Evolutionary conservation across 2,797 vertebrate species (phyloP).

Genomic region (Gadopsis marmoratus): DNA sequence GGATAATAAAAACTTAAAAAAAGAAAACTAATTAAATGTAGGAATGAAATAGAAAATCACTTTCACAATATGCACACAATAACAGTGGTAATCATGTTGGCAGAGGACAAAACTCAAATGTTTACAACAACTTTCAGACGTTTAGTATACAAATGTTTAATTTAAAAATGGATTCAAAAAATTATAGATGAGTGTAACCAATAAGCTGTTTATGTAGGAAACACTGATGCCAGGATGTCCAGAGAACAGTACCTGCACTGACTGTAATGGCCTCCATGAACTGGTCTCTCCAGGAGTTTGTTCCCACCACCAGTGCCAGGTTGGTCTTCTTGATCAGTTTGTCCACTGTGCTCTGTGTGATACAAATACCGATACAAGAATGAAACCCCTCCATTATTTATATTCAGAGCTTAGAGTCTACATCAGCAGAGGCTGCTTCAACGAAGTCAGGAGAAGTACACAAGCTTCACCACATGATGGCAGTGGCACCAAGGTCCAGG

Average conservation of each 20-base stretch:
- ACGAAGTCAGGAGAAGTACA: slow-evolving; percentile 11
- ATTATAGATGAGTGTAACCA: not conserved
- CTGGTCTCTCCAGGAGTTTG: slow-evolving; percentile 98
- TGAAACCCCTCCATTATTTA: slow-evolving; percentile 11
- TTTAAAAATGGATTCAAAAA: not conserved
- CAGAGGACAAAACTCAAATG: not conserved
- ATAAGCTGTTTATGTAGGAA: not conserved
- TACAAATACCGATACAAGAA: not conserved
- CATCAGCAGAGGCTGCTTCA: not conserved
- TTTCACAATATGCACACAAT: not conserved
- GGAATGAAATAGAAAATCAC: not conserved
- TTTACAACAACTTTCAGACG: not conserved
- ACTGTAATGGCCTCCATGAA: slow-evolving; percentile 99
- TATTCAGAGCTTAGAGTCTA: not conserved
- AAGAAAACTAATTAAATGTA: too few relatives aligned
- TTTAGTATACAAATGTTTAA: not conserved
- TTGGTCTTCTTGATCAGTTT: slow-evolving; percentile 99
- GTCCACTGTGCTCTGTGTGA: slow-evolving; percentile 94
- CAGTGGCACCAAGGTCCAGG: slow-evolving; percentile 58
- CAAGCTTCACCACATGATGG: slow-evolving; percentile 72
- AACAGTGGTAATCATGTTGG: not conserved
- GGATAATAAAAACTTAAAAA: too few relatives aligned
- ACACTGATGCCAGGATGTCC: accelerated
- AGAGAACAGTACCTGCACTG: slow-evolving; percentile 90
- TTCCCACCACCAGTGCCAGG: slow-evolving; percentile 97